These are phyloP conservation scores for Euclidia mi DNA, from an alignment of 2,888 invertebrate species.

Conservation along the genomic window DNA sequence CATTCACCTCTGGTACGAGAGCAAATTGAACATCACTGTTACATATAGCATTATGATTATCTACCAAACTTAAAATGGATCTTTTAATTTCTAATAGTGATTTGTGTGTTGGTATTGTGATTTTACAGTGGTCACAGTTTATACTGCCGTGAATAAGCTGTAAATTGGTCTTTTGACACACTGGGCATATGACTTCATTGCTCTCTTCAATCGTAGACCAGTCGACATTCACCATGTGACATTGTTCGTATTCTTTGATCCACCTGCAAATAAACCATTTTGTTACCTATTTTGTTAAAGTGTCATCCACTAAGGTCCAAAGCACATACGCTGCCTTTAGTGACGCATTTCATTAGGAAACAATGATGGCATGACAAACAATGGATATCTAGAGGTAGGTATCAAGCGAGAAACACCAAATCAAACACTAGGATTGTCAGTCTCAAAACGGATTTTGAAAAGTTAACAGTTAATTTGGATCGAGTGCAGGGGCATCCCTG, in stretches of 20 bases:
- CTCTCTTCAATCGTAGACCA: conserved; percentile 78
- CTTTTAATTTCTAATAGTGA: conserved; percentile 69
- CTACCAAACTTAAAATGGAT: conserved; percentile 65
- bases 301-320: no score
- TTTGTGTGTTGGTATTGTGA: conserved; percentile 66
- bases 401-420: no score
- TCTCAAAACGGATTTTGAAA: no score
- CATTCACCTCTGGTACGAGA: conserved; percentile 68
- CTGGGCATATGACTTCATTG: conserved; percentile 85
- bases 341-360: no score
- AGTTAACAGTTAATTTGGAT: no score
- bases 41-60: conserved; percentile 72
- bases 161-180: conserved; percentile 85
- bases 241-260: conserved; percentile 81
- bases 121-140: conserved; percentile 77
- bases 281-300: background rate
- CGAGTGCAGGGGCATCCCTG: no score
- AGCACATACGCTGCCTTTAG: no score
- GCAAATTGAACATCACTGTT: conserved; percentile 71
- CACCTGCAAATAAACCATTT: conserved; percentile 70
- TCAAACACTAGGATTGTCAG: no score
- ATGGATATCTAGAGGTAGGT: no score
- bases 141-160: conserved; percentile 55
- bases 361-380: no score
- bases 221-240: conserved; percentile 75